Conservation (phyloP, 2,797 vertebrate genomes). For the Pipistrellus kuhlii region DNA sequence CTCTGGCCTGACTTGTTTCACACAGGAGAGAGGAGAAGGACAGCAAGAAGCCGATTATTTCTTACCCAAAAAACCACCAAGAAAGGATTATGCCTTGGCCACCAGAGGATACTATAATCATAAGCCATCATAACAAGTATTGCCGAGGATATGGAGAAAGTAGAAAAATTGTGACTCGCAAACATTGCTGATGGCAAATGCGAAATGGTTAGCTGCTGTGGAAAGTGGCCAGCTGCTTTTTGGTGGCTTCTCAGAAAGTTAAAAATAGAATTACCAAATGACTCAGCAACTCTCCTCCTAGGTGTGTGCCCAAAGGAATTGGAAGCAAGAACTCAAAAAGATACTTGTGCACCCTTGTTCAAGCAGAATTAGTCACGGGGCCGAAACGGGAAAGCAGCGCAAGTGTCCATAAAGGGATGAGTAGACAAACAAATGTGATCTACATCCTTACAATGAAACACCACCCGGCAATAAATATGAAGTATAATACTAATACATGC, state of each 20-base stretch:
- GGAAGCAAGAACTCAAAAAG: background rate
- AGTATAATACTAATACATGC: background rate
- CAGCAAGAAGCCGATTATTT: background rate
- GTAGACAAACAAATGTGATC: background rate
- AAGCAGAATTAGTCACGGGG: background rate
- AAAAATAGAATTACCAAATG: background rate
- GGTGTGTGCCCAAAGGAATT: background rate
- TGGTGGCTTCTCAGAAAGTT: background rate
- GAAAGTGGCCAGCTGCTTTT: background rate
- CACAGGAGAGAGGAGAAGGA: background rate
- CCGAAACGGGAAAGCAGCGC: background rate
- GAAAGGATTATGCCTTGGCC: background rate
- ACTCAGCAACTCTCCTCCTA: background rate
- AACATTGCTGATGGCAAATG: background rate
- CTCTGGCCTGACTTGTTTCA: background rate
- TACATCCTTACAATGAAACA: background rate
- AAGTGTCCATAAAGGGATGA: background rate
- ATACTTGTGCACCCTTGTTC: background rate
- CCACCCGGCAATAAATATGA: background rate
- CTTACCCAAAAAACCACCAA: background rate
- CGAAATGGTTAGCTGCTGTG: background rate
- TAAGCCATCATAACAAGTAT: background rate
- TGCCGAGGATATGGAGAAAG: background rate
- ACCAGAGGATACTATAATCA: background rate
- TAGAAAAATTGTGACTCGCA: background rate